Evolutionary conservation across 2,113 vertebrate species (phyloP).

Genomic region (Dromaius novaehollandiae): DNA sequence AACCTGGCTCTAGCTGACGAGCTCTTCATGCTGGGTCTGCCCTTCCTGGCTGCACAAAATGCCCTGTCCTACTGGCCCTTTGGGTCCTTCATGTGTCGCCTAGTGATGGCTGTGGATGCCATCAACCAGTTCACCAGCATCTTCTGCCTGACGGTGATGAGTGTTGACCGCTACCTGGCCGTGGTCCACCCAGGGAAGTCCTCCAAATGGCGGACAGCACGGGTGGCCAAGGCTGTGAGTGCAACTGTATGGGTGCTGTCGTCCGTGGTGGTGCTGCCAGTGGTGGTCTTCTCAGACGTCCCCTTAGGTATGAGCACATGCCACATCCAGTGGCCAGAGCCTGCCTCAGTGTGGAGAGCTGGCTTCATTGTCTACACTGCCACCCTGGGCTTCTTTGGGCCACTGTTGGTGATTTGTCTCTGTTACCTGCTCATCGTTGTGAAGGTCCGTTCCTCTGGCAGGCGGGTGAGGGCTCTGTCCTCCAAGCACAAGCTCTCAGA

Average conservation of each 20-base stretch:
- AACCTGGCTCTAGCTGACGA: conserved; percentile 95
- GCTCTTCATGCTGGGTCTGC: conserved; percentile 95
- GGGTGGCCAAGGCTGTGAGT: conserved; percentile 87
- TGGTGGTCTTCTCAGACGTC: conserved; percentile 90
- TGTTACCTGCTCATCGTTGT: conserved; percentile 93
- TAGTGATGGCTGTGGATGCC: conserved; percentile 95
- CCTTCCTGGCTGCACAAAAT: conserved; percentile 93
- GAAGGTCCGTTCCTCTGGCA: conserved; percentile 88
- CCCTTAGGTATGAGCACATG: conserved; percentile 89
- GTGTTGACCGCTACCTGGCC: conserved; percentile 92
- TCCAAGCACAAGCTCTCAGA: conserved; percentile 88
- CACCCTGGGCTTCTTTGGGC: conserved; percentile 90
- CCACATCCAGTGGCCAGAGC: conserved; percentile 94
- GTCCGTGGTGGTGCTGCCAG: conserved; percentile 90
- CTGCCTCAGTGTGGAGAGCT: conserved; percentile 86
- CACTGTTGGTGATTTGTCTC: conserved; percentile 90
- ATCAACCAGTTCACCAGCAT: conserved; percentile 99
- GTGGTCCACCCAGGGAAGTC: conserved; percentile 92
- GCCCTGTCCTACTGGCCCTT: conserved; percentile 95
- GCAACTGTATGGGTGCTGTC: conserved; percentile 89
- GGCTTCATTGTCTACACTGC: conserved; percentile 92
- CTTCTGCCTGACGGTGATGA: conserved; percentile 97
- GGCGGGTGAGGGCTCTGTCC: conserved; percentile 83
- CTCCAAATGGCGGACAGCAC: conserved; percentile 88
- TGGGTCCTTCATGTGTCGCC: conserved; percentile 91